phyloP scores from a whole-genome alignment of 2,888 invertebrate genomes.

The Eupelmus urozonus region DNA sequence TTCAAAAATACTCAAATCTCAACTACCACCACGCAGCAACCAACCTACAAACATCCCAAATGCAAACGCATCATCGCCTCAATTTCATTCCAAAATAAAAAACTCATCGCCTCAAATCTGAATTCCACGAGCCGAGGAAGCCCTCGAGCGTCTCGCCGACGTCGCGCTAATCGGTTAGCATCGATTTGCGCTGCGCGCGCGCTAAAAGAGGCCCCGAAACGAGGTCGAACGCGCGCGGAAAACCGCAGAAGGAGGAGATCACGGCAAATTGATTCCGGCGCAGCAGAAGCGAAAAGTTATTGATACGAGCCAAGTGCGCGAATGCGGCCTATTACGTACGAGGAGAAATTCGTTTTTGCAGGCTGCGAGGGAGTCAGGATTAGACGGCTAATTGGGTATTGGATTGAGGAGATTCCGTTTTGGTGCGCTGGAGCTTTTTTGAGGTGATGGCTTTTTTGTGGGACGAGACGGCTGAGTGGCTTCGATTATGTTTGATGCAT shows the following conservation, averaged over 20 bases:
- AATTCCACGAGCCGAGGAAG: no score
- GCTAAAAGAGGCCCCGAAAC: constrained; percentile 46
- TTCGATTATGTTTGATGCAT: no score
- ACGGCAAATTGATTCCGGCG: constrained; percentile 54
- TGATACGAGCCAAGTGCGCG: constrained; percentile 17
- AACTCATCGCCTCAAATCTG: no score
- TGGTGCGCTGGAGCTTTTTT: background rate
- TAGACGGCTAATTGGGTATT: constrained; percentile 34
- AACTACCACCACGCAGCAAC: no score
- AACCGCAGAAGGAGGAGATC: constrained; percentile 39
- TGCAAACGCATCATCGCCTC: no score
- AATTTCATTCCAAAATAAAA: no score
- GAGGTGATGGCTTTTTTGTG: no score
- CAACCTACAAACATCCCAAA: no score
- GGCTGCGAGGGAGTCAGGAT: background rate
- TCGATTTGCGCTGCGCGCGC: constrained; percentile 34
- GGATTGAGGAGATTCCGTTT: background rate
- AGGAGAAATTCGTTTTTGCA: constrained; percentile 28
- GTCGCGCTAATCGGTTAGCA: constrained; percentile 46
- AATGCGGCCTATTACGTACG: background rate
- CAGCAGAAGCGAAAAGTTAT: constrained; percentile 25
- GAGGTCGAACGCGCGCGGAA: constrained; percentile 50
- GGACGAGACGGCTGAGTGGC: no score
- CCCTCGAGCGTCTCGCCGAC: no score
- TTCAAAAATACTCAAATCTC: no score